These are phyloP conservation scores for Dynastes hyllus DNA, from an alignment of 2,888 invertebrate species.

Conservation along the genomic window DNA sequence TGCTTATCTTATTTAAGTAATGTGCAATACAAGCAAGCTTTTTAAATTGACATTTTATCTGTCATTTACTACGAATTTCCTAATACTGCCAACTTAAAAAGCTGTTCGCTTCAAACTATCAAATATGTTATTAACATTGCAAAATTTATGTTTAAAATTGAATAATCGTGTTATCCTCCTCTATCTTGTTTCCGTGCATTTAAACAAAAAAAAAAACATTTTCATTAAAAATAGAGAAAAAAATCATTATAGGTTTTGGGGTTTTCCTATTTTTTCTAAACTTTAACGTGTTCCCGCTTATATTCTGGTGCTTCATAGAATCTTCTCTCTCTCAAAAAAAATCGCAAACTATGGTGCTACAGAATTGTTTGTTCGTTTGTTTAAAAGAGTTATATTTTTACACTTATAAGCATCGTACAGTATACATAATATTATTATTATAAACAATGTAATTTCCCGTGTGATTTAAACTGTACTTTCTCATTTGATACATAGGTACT, in stretches of 20 bases:
- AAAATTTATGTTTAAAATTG: too few species aligned
- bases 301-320: slow-evolving; percentile 70
- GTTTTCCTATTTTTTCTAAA: slow-evolving; percentile 61
- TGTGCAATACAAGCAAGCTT: too few species aligned
- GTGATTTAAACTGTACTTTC: slow-evolving; percentile 60
- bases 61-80: too few species aligned
- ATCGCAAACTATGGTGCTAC: slow-evolving; percentile 68
- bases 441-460: slow-evolving; percentile 55
- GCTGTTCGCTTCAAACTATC: too few species aligned
- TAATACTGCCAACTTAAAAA: too few species aligned
- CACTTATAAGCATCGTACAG: slow-evolving; percentile 16
- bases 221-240: neutral
- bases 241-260: neutral
- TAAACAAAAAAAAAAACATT: neutral
- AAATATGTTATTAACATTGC: too few species aligned
- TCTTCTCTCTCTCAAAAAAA: slow-evolving; percentile 52
- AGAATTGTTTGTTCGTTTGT: slow-evolving; percentile 62
- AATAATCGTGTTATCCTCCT: too few species aligned
- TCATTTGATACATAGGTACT: slow-evolving; percentile 6
- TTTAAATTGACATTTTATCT: too few species aligned
- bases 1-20: too few species aligned
- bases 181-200: neutral
- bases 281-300: slow-evolving; percentile 67
- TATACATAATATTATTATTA: slow-evolving; percentile 25
- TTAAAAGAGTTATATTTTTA: slow-evolving; percentile 46